A percentile compares a stretch with the other conserved stretches of the same genome.
These are phyloP conservation scores for Drosophila elegans DNA, from an alignment of 1,140 invertebrate genomes.

Conservation along the genomic window DNA sequence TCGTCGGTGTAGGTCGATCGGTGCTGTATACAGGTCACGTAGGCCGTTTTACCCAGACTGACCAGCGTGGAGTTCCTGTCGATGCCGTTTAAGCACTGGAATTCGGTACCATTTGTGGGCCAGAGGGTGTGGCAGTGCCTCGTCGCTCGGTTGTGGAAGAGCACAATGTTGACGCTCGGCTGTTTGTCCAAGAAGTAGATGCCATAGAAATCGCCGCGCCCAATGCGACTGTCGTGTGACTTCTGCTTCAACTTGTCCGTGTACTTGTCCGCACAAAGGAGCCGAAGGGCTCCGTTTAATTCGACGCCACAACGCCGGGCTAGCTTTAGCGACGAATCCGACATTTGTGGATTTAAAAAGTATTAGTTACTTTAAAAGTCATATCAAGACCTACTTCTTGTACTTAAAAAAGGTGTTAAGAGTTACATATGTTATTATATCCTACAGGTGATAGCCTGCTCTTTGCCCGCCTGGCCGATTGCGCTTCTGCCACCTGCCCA, in stretches of 20 bases:
- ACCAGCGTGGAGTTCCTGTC: slow-evolving; percentile 4
- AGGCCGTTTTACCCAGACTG: slow-evolving; percentile 1
- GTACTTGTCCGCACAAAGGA: slow-evolving; percentile 1
- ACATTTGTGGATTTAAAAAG: not conserved
- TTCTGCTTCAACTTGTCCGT: not conserved
- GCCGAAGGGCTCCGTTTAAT: slow-evolving; percentile 8
- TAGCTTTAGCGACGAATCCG: slow-evolving; percentile 8
- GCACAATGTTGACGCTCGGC: slow-evolving; percentile 13
- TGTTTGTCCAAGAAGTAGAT: slow-evolving; percentile 16
- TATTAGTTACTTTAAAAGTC: not conserved
- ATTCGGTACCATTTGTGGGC: slow-evolving; percentile 13
- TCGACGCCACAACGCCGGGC: slow-evolving; percentile 12
- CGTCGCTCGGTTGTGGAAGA: slow-evolving; percentile 2
- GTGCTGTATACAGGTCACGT: slow-evolving; percentile 8
- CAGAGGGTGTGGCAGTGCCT: not conserved
- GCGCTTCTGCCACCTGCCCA: slow-evolving; percentile 86
- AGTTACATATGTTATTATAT: not conserved
- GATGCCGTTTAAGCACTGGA: slow-evolving; percentile 15
- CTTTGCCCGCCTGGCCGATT: slow-evolving; percentile 85
- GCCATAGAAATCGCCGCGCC: slow-evolving; percentile 4
- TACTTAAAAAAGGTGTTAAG: not conserved
- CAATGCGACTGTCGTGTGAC: not conserved
- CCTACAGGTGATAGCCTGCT: slow-evolving; percentile 86
- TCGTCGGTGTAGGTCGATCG: slow-evolving; percentile 6
- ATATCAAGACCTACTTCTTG: not conserved